Evolutionary conservation across 2,888 invertebrate genomes (phyloP).

Genomic region (Acholoe squamosa): DNA sequence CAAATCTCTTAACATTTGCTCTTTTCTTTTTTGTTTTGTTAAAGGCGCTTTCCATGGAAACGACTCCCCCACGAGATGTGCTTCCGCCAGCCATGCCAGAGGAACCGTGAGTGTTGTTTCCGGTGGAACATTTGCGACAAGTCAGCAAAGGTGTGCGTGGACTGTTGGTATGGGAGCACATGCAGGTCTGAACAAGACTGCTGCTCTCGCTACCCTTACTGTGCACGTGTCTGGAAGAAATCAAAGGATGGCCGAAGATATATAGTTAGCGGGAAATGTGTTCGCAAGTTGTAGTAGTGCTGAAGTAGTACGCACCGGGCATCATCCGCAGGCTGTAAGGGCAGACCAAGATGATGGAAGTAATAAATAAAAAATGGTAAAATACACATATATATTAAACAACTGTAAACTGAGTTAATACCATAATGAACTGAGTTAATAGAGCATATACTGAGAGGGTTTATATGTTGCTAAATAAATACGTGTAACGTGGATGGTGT

Average conservation of each 20-base stretch:
- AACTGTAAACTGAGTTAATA: too few relatives aligned
- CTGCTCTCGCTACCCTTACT: conserved; percentile 75
- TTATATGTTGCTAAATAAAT: too few relatives aligned
- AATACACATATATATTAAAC: too few relatives aligned
- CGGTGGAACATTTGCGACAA: conserved; percentile 76
- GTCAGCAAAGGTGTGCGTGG: conserved; percentile 74
- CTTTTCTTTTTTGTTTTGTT: neutral
- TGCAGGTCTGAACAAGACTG: conserved; percentile 75
- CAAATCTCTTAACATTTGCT: too few relatives aligned
- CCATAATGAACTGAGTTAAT: too few relatives aligned
- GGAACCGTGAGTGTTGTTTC: conserved; percentile 75
- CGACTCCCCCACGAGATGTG: conserved; percentile 70
- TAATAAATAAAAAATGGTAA: too few relatives aligned
- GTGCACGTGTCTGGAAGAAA: conserved; percentile 66
- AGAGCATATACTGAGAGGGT: too few relatives aligned
- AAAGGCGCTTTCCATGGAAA: conserved; percentile 65
- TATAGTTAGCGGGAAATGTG: conserved; percentile 58
- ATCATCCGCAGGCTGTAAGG: too few relatives aligned
- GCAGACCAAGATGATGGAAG: too few relatives aligned
- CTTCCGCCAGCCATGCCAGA: conserved; percentile 73
- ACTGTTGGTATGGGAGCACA: conserved; percentile 78
- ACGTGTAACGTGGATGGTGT: neutral
- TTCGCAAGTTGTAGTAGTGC: conserved; percentile 60
- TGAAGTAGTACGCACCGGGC: too few relatives aligned
- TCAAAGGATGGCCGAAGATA: conserved; percentile 31